Evolutionary conservation across 2,113 vertebrate genomes (phyloP), one percentile per base, ranked within the genome.

Genomic region (Gopherus evgoodei): DNA sequence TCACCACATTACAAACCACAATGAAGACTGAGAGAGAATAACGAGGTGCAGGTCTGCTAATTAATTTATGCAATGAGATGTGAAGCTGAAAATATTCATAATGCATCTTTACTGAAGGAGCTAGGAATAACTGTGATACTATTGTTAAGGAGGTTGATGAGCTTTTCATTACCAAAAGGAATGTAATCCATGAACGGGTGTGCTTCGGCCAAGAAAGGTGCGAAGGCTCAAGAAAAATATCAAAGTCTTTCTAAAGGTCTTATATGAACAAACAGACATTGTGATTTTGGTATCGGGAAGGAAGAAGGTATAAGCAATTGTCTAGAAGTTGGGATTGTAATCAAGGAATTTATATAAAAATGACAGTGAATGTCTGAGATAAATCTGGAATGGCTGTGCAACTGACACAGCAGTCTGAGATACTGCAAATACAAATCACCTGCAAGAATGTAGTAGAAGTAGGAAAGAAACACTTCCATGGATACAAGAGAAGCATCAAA

Each of bases 21-120:
- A 89, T 65, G 89, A 96, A 27, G 79, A 93, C 59, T 95, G 95
- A 96, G 87, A 86, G 72, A 83, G 81, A 95, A 91, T 1, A 38
- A 57, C 27, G 76, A 94, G 76, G 57, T 94, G 47, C 75, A 87
- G 85, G 47, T 84, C 94, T 56, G 49, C 57, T 95, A 89, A 86
- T 96, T 94, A 91, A 95, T 95, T 96, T 96, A 92, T 69, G 21
- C 54, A 87, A 59, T 53, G 47, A 82, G 54, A 89, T 52, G n/a
- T 84, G 86, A 93, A 76, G 75, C 27, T 59, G 53, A 90, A 94
- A 88, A 88, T 87, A 86, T 84, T 95, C 42, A 52, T 90, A 52
- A 93, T 86, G 91, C 88, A 53, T 56, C 47, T 95, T 75, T 92
- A 69, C 52, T 88, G 47, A 72, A 90, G 91, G 90, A 93, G 85